Conservation (phyloP, 2,797 vertebrate species). For the Crenuchus spilurus region DNA sequence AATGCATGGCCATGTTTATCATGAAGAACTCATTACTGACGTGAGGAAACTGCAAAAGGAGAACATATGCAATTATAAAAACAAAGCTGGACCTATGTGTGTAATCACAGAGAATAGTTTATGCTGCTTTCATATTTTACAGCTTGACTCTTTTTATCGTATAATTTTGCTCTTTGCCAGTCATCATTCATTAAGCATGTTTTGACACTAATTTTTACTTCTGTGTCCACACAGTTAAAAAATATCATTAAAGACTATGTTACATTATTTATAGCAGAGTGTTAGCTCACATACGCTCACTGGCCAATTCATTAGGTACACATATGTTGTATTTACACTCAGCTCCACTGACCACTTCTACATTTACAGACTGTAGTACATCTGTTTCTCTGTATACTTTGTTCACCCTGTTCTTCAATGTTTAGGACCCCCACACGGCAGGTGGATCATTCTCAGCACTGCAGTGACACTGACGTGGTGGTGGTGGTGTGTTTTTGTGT, state of each 20-base stretch:
- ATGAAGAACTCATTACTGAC: conserved; percentile 2
- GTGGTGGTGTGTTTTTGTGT: too few species aligned
- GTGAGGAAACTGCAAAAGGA: background rate
- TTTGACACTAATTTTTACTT: background rate
- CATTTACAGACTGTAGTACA: too few species aligned
- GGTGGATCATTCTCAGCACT: too few species aligned
- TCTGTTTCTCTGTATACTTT: too few species aligned
- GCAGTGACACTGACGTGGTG: too few species aligned
- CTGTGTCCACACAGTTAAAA: background rate
- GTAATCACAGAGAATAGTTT: background rate
- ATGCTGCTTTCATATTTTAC: too few species aligned
- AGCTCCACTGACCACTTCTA: too few species aligned
- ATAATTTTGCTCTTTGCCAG: background rate
- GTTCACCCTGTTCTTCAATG: too few species aligned
- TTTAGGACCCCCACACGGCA: too few species aligned
- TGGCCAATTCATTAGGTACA: too few species aligned
- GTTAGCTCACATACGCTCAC: too few species aligned
- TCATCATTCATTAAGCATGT: background rate
- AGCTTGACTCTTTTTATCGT: background rate
- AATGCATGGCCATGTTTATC: background rate
- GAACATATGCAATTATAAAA: background rate
- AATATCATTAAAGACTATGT: background rate
- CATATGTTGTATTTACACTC: too few species aligned
- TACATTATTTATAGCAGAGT: background rate
- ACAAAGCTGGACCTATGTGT: background rate